Base-by-base conservation (phyloP, 2,888 invertebrate genomes). In the Phanerotoma sp. region DNA sequence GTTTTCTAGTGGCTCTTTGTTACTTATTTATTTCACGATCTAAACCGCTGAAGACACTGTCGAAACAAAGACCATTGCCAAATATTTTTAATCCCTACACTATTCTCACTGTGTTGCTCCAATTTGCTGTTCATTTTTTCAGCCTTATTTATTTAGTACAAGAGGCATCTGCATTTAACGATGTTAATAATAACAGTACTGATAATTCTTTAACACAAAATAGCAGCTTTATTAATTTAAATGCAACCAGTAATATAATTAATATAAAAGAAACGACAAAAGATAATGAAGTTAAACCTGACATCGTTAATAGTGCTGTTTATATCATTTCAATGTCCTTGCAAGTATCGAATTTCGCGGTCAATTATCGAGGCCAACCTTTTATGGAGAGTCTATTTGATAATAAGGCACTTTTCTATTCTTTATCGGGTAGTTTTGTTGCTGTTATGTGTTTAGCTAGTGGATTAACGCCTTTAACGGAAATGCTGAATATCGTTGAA, bases 81-180 rank as follows among this genome's bases (percentile, higher is more conserved):
- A 99, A 98, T 77, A 99, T 99, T 63, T 99, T 99, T 80, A 99
- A 99, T 79, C 77, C 93, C 48, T 99, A 99, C 79, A 99, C 99
- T 0, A 86, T 99, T 63, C 81, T 93, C 68, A 99, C 99, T 2
- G 98, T 99, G 54, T 80, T 97, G 42, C 79, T 89, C 1, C 99
- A 99, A 79, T 99, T 99, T 79, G 84, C 88, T 22, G 93, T 98
- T 5, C 99, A 99, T 77, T 98, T 99, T 79, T 75, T 86, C 9
- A 91, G 93, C 65, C 84, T 99, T 28, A 85, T 97, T 45, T 96
- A 89, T 76, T 80, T 99, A 64, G 96, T 96, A 3, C 84, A 85
- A 57, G 87, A 91, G 77, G 94, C 94, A 1, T 86, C 85, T 9
- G 73, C 82, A 1, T 79, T 89, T 57, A 86, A 88, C 4, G 85